These are phyloP conservation scores for Halocynthia roretzi DNA, from an alignment of 23 tunicate genomes.

Conservation along the genomic window DNA sequence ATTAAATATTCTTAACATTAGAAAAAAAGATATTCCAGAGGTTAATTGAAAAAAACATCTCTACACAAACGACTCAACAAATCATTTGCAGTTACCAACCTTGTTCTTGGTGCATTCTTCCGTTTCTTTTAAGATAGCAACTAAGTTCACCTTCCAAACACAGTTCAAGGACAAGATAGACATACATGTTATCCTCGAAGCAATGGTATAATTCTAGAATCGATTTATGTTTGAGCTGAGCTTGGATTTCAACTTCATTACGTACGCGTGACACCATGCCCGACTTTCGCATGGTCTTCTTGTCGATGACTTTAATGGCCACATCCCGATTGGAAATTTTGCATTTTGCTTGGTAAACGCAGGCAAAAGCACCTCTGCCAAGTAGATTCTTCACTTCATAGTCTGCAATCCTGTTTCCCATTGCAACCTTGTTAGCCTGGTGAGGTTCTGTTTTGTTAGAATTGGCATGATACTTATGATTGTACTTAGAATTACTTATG, in stretches of 20 bases:
- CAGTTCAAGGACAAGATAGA: slow-evolving; percentile 77
- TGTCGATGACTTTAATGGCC: slow-evolving; percentile 86
- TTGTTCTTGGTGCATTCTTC: slow-evolving; percentile 74
- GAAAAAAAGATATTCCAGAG: too few species aligned
- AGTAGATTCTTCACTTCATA: slow-evolving; percentile 69
- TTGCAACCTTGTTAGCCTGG: background rate
- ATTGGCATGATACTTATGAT: background rate
- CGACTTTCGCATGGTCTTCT: slow-evolving; percentile 80
- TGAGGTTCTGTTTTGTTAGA: slow-evolving; percentile 1
- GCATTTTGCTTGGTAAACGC: slow-evolving; percentile 77
- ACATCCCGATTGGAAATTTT: slow-evolving; percentile 32
- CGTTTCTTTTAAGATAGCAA: slow-evolving; percentile 55
- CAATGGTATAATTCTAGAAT: slow-evolving; percentile 72
- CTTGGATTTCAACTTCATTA: slow-evolving; percentile 86
- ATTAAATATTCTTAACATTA: too few species aligned
- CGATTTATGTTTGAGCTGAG: slow-evolving; percentile 79
- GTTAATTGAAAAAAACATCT: too few species aligned
- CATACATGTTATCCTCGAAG: slow-evolving; percentile 80
- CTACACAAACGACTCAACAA: background rate
- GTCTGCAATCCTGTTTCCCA: slow-evolving; percentile 67
- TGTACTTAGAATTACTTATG: slow-evolving; percentile 4
- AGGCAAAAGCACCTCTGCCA: slow-evolving; percentile 92
- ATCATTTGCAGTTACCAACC: slow-evolving; percentile 25
- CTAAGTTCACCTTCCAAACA: slow-evolving; percentile 84
- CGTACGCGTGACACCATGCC: slow-evolving; percentile 73